These are phyloP conservation scores for Scarus forsteni DNA, from an alignment of 2,797 vertebrate genomes.

Conservation along the genomic window DNA sequence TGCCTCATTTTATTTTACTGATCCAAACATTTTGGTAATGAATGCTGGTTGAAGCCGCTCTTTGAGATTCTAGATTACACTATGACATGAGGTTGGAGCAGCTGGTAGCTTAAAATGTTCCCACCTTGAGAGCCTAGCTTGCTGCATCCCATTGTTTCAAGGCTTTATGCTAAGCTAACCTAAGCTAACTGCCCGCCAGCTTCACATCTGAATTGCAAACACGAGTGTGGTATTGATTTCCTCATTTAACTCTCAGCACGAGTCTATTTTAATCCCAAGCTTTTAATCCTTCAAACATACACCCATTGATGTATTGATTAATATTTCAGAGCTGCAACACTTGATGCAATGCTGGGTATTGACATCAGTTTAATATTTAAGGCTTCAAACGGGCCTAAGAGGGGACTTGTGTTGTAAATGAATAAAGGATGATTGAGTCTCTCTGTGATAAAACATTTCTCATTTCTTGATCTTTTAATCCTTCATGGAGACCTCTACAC, in stretches of 20 bases:
- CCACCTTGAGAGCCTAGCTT: background rate
- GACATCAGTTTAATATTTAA: background rate
- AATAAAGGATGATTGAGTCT: constrained; percentile 16
- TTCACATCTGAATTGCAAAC: background rate
- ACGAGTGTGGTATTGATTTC: background rate
- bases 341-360: background rate
- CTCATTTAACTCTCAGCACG: background rate
- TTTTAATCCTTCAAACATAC: background rate
- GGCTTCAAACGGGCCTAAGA: background rate
- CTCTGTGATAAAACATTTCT: background rate
- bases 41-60: too few relatives aligned
- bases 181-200: background rate
- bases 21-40: too few relatives aligned
- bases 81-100: too few relatives aligned
- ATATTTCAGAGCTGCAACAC: background rate
- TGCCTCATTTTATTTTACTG: too few relatives aligned
- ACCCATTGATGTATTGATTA: background rate
- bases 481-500: background rate
- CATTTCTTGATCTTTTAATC: background rate
- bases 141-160: background rate
- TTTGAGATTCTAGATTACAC: too few relatives aligned
- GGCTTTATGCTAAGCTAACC: background rate
- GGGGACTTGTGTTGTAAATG: background rate
- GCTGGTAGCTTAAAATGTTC: too few relatives aligned
- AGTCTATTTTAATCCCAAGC: background rate